Conservation (phyloP, 2,797 vertebrate genomes). For the Huso huso region DNA sequence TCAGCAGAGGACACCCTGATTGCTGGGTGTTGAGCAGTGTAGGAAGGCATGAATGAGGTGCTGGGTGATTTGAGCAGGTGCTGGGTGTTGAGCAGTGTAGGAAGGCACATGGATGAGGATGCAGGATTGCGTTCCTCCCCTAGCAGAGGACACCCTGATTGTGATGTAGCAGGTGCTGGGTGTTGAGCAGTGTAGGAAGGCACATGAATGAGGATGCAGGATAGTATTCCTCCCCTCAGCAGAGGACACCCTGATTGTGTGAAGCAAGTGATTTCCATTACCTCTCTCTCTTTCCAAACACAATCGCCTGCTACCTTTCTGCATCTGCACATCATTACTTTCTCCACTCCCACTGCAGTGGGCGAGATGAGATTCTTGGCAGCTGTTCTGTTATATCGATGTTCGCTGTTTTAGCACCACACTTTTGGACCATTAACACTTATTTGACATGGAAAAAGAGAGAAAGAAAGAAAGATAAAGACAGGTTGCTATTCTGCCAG, state of each 20-base stretch:
- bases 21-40: too few species aligned
- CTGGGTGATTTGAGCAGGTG: too few species aligned
- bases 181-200: too few species aligned
- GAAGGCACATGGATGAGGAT: too few species aligned
- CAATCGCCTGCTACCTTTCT: neutral
- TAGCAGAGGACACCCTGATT: too few species aligned
- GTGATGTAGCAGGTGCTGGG: too few species aligned
- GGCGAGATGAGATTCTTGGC: neutral
- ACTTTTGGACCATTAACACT: neutral
- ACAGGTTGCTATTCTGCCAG: too few species aligned
- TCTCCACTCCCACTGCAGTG: neutral
- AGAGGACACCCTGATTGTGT: neutral
- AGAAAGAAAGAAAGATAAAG: neutral
- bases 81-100: too few species aligned
- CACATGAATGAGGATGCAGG: too few species aligned
- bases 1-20: neutral
- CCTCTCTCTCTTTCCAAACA: neutral
- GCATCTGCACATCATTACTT: neutral
- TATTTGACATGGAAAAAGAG: neutral
- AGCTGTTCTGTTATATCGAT: constrained; percentile 1
- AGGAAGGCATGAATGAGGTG: too few species aligned
- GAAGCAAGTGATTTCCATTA: constrained; percentile 1
- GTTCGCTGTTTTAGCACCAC: neutral
- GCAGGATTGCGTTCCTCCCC: too few species aligned
- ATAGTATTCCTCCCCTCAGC: neutral